Evolutionary conservation across 2,113 vertebrate genomes (phyloP).

Genomic region (Pelvicachromis taeniatus): DNA sequence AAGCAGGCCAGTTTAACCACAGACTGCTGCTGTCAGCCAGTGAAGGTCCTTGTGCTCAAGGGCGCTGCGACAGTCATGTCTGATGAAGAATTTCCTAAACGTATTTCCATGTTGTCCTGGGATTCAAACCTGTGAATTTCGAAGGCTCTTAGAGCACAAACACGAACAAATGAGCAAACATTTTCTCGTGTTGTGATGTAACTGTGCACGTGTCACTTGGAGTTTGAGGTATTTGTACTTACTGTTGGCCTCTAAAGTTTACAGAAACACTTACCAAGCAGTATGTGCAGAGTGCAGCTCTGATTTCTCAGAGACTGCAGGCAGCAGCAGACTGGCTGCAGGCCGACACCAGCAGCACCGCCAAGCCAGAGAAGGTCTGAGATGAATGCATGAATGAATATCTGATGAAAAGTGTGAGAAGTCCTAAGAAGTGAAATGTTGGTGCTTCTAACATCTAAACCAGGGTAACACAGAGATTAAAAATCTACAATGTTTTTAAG

Average conservation of each 20-base stretch:
- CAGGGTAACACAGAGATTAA: neutral
- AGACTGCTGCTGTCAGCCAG: neutral
- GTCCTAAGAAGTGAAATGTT: accelerated
- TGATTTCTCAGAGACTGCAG: neutral
- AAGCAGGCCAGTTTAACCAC: neutral
- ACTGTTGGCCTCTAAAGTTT: neutral
- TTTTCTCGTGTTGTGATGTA: neutral
- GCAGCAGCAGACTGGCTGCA: neutral
- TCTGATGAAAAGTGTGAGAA: neutral
- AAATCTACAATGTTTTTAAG: neutral
- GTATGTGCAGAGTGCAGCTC: neutral
- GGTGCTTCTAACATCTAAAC: neutral
- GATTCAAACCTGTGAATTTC: neutral
- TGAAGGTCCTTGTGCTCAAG: neutral
- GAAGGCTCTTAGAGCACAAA: neutral
- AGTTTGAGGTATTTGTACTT: neutral
- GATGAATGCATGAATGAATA: neutral
- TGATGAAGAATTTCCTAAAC: neutral
- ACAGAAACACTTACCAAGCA: neutral
- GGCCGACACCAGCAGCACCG: neutral
- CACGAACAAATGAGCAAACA: accelerated
- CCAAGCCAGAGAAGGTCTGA: neutral
- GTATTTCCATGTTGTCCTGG: neutral
- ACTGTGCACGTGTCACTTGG: neutral
- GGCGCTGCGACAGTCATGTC: neutral